phyloP scores from a whole-genome alignment of 2,888 invertebrate species.

The Ectemnius continuus region DNA sequence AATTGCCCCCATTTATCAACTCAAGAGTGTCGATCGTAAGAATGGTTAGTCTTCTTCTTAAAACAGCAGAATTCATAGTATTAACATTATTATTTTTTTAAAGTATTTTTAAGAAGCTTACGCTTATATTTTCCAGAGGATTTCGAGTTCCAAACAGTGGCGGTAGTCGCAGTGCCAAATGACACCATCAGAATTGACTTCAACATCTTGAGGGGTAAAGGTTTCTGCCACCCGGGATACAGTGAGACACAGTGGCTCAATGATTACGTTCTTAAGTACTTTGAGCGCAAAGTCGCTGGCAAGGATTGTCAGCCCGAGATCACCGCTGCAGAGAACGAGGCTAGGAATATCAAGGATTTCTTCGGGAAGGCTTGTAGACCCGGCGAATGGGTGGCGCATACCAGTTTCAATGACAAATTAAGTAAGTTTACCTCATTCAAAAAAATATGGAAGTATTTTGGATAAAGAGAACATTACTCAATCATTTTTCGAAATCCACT shows the following conservation, averaged over 20 bases:
- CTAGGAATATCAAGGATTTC: slow-evolving; percentile 81
- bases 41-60: slow-evolving; percentile 71
- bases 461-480: not conserved
- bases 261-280: slow-evolving; percentile 81
- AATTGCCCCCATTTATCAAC: slow-evolving; percentile 65
- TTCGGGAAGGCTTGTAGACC: slow-evolving; percentile 87
- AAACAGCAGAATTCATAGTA: not conserved
- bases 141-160: slow-evolving; percentile 82
- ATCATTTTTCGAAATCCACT: no score
- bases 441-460: not conserved
- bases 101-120: not conserved
- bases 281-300: slow-evolving; percentile 79
- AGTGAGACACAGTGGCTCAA: slow-evolving; percentile 81
- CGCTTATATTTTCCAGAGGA: slow-evolving; percentile 72
- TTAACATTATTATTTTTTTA: not conserved
- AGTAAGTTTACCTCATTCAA: slow-evolving; percentile 79
- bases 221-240: slow-evolving; percentile 85
- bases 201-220: slow-evolving; percentile 79
- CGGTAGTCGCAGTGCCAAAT: slow-evolving; percentile 79
- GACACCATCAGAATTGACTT: slow-evolving; percentile 69
- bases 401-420: slow-evolving; percentile 79
- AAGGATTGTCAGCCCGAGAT: slow-evolving; percentile 71
- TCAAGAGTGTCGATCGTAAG: slow-evolving; percentile 62
- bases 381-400: slow-evolving; percentile 83
- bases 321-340: slow-evolving; percentile 80